Percentiles rank a stretch among this genome's conserved stretches.
Conservation (phyloP, 2,113 vertebrate species). For the Xenopus tropicalis region UCB_Xtro_10.0 CM004446.2:99791001-99791500, state of each 20-base stretch:
- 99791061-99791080: not conserved
- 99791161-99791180: not conserved
- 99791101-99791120: constrained; percentile 16
- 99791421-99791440: no score
- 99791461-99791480: no score
- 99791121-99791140: not conserved
- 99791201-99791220: not conserved
- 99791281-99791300: constrained; percentile 91
- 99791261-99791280: constrained; percentile 92
- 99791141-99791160: constrained; percentile 2
- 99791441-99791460: no score
- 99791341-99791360: constrained; percentile 83
- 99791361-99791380: not conserved
- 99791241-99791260: constrained; percentile 96
- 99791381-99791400: no score
- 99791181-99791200: not conserved
- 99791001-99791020: not conserved
- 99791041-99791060: not conserved
- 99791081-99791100: constrained; percentile 16
- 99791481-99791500: no score
- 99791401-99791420: no score
- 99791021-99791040: no score
- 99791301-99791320: constrained; percentile 94
- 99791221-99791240: constrained; percentile 45
- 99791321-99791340: constrained; percentile 95